These are phyloP conservation scores for Strix uralensis DNA, from an alignment of 2,113 vertebrate genomes.

Conservation along the genomic window DNA sequence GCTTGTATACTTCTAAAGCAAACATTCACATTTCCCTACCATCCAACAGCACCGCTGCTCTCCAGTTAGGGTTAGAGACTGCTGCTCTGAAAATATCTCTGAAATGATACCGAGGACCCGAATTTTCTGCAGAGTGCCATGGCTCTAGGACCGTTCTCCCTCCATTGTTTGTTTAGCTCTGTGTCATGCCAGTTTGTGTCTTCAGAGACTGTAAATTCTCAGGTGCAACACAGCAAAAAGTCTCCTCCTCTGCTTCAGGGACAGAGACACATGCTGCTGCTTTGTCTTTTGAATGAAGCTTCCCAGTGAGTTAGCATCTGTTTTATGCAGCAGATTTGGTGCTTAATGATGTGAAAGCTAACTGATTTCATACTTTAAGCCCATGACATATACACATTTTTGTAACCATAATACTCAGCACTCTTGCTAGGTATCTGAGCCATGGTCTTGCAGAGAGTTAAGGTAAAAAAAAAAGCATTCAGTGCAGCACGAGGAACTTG, in stretches of 20 bases:
- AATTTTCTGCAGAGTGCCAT: not conserved
- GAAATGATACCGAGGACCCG: not conserved
- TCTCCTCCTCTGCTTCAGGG: not conserved
- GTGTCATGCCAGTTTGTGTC: not conserved
- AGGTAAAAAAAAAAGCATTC: not conserved
- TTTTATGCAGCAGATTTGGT: not conserved
- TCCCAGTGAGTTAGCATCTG: not conserved
- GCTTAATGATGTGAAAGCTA: not conserved
- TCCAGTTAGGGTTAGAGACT: not conserved
- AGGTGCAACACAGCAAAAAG: not conserved
- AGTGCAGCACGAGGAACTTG: not conserved
- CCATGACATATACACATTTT: not conserved
- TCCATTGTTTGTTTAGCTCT: not conserved
- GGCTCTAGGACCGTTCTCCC: not conserved
- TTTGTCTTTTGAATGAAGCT: not conserved
- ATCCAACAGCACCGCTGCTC: not conserved
- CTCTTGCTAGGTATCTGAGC: not conserved
- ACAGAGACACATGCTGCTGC: not conserved
- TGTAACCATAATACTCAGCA: not conserved
- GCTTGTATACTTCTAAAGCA: not conserved
- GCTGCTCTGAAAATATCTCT: not conserved
- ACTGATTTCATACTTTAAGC: not conserved
- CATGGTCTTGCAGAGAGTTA: not conserved
- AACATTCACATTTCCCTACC: accelerated
- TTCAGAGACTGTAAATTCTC: not conserved